Evolutionary conservation across 2,797 vertebrate genomes (phyloP), one percentile per base, ranked within the genome.

Genomic region (Hyperoplus lanceolatus): DNA sequence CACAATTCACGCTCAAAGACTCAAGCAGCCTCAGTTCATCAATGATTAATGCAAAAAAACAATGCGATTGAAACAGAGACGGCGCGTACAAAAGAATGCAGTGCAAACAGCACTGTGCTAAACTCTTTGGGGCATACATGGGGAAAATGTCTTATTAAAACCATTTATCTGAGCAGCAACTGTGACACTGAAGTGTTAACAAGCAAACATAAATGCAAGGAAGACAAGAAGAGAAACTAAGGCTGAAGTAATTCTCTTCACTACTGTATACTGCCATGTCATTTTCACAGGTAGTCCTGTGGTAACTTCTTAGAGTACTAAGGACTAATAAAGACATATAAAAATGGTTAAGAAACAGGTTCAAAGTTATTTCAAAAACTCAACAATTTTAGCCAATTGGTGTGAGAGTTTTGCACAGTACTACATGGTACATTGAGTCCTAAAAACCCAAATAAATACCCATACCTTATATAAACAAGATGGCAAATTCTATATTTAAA

Each of bases 1-100:
- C 68, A 73, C 67, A 63, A 58, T 69, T 57, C 69, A 73, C 12
- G 46, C 71, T 84, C 66, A 82, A 67, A 77, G 72, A 84, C 83
- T 87, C 57, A 83, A 85, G 66, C 65, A 57, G 49, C 10, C n/a
- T 74, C 21, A 82, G 29, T 73, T 57, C 42, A 83, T 83, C 48
- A 81, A 80, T 84, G 55, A 85, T 86, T 80, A 48, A 82, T 75
- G 4, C 15, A 73, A 54, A 80, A 64, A 73, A 65, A 74, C 57
- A 85, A 71, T 70, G 58, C 39, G 13, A 42, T 9, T 69, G 18
- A 75, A 79, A 75, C 38, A 63, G 21, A 42, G 4, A 86, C 36
- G 9, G 41, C 36, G 18, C 49, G 45, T 65, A 69, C 45, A 72
- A 80, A 79, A 68, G 14, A 73, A 58, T 61, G 68, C 62, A 74